A percentile compares a stretch with the other conserved stretches of the same genome.
phyloP scores from a whole-genome alignment of 2,113 vertebrate species.

The Daphoenositta chrysoptera region DNA sequence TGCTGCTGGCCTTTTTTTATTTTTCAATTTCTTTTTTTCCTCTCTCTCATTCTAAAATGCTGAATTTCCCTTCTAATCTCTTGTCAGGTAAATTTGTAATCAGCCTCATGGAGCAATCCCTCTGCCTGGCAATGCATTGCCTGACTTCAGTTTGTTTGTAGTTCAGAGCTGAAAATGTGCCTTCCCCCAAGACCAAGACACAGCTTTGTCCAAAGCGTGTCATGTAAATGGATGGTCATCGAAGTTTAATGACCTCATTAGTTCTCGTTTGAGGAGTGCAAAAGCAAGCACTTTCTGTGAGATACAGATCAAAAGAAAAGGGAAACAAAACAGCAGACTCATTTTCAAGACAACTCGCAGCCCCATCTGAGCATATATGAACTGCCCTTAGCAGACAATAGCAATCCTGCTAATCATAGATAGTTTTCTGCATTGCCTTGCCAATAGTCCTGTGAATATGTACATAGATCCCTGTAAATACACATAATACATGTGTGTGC shows the following conservation, averaged over 20 bases:
- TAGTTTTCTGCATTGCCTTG: neutral
- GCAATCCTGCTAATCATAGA: neutral
- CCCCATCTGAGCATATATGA: neutral
- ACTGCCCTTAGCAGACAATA: neutral
- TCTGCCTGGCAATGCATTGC: neutral
- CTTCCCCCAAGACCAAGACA: accelerated
- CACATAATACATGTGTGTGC: neutral
- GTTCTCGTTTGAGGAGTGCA: neutral
- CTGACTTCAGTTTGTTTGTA: neutral
- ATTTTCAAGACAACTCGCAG: neutral
- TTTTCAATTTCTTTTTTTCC: neutral
- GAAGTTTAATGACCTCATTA: slow-evolving; percentile 16
- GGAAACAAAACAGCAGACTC: neutral
- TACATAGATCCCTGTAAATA: neutral
- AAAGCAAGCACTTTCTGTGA: neutral
- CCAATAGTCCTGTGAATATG: neutral
- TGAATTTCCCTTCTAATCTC: neutral
- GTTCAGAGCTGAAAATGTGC: neutral
- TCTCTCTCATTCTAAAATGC: neutral
- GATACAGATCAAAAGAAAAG: neutral
- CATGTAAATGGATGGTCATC: neutral
- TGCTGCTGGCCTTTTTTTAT: neutral
- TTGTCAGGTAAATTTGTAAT: neutral
- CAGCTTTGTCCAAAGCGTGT: neutral
- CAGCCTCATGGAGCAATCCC: neutral